Evolutionary conservation across 2,797 vertebrate genomes (phyloP), one percentile per base, ranked within the genome.

Genomic region (Mionectes olivaceus): DNA sequence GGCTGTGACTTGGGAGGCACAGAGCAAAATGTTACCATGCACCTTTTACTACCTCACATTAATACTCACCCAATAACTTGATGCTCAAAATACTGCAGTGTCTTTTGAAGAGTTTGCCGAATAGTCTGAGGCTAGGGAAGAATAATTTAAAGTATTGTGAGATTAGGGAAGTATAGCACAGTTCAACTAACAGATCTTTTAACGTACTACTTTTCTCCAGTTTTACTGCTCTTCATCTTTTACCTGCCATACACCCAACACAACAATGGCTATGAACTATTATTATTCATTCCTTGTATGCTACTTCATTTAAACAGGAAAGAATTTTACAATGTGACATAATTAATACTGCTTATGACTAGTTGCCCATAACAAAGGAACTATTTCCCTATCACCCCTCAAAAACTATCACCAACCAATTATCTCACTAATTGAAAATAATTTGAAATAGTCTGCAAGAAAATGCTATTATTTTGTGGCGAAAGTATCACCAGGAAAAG

Each of bases 41-140:
- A 77, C 49, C 52, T 95, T 85, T 71, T 3, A 5, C 43, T 57
- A 35, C n/a, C 21, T 78, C 61, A 27, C 25, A 44, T 73, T 75
- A 90, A 88, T 69, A 96, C 98, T 98, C 98, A 99, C 99, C 99
- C 98, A 96, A 99, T 99, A 94, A 99, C 99, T 96, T 99, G 99
- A 94, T 98, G 98, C 90, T 98, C 99, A 97, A 99, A 99, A 97
- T 98, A 98, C 77, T 99, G 98, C 93, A 99, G 95, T 19, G 99
- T 99, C 97, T 99, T 99, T 98, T 99, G 99, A 60, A 99, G 98
- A 97, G 99, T 99, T 90, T 99, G 98, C 95, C 98, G 98, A 97
- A 99, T 99, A 77, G 98, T 99, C 98, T 99, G 99, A 39, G 98
- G 99, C 99, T 99, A 96, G 2, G 96, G 94, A 92, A 97, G 28